A percentile compares a stretch with the other conserved stretches of the same genome.
Evolutionary conservation across 2,113 vertebrate species (phyloP).

Genomic region (Cryptotis parvus): DNA sequence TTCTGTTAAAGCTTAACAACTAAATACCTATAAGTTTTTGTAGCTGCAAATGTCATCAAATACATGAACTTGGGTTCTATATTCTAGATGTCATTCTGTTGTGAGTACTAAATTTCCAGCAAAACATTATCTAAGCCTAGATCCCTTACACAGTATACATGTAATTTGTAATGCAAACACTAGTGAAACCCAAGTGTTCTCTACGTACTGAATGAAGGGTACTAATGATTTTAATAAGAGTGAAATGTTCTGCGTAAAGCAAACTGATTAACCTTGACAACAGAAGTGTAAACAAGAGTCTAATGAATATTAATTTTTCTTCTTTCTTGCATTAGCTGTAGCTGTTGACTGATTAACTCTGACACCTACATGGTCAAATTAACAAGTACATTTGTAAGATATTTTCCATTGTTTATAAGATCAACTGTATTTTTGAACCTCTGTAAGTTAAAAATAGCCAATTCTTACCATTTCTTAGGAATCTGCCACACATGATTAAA

Average conservation of each 20-base stretch:
- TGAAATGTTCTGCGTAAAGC: slow-evolving; percentile 70
- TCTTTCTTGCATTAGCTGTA: slow-evolving; percentile 70
- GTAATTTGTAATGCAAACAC: slow-evolving; percentile 10
- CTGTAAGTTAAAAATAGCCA: slow-evolving; percentile 45
- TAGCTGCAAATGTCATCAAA: not conserved
- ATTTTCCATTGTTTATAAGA: slow-evolving; percentile 59
- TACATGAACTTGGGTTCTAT: not conserved
- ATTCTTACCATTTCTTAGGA: slow-evolving; percentile 50
- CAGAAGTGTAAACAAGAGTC: slow-evolving; percentile 77
- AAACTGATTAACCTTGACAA: slow-evolving; percentile 82
- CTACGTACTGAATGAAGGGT: slow-evolving; percentile 43
- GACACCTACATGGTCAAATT: slow-evolving; percentile 78
- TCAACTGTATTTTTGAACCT: slow-evolving; percentile 56
- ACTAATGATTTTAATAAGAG: slow-evolving; percentile 77
- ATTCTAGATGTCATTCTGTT: not conserved
- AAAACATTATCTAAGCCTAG: slow-evolving; percentile 17
- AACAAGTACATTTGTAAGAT: slow-evolving; percentile 71
- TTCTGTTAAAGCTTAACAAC: slow-evolving; percentile 20
- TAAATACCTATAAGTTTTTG: not conserved
- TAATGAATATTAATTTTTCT: slow-evolving; percentile 83
- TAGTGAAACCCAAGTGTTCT: slow-evolving; percentile 49
- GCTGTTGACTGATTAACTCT: slow-evolving; percentile 79
- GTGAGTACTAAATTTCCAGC: slow-evolving; percentile 27
- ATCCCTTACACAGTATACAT: not conserved
- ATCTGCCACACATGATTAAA: not conserved